Evolutionary conservation across 2,113 vertebrate species (phyloP), one percentile per base, ranked within the genome.

Genomic region (Monarcha castaneiventris): DNA sequence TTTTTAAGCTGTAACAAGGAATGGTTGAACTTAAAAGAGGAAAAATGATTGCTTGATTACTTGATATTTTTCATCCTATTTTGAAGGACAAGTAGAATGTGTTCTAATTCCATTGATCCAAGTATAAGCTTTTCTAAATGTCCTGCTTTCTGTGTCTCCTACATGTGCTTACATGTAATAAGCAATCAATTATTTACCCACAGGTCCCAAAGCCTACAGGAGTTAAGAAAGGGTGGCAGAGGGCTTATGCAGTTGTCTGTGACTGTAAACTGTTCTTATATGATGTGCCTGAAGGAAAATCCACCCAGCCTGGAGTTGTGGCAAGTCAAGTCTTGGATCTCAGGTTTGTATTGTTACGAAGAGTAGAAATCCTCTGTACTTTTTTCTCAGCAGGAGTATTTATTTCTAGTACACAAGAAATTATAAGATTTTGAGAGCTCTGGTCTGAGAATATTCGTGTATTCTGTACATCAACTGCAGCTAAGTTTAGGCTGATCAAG

Each of bases 141-240:
- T 75, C 22, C 27, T 88, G 27, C 25, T 90, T 87, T 92, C 63
- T 94, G 12, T 91, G 75, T 75, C 51, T 92, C 5, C 55, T 92
- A 15, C 58, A 21, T 88, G 32, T 81, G 44, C 79, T 74, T 88
- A 56, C 44, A 49, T 20, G 12, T 85, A 92, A 93, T 96, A 88
- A 96, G 63, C 41, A 80, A 93, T 91, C 66, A 90, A 2, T 89
- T 85, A 54, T 89, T 91, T 89, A 22, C 93, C 71, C 16, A 10
- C 84, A 99, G 99, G 98, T 99, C 93, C 99, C 99, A 3, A 99
- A 99, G 96, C 99, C 99, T 51, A 99, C 98, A 1, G 99, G 99
- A 9, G 99, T 99, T 97, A 99, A 99, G 97, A 99, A 99, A 58
- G 99, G 99, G 15, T 99, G 99, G 99, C 99, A 99, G 97, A 98